These are phyloP conservation scores for Julus scandinavius DNA, from an alignment of 2,888 invertebrate species.

Conservation along the genomic window DNA sequence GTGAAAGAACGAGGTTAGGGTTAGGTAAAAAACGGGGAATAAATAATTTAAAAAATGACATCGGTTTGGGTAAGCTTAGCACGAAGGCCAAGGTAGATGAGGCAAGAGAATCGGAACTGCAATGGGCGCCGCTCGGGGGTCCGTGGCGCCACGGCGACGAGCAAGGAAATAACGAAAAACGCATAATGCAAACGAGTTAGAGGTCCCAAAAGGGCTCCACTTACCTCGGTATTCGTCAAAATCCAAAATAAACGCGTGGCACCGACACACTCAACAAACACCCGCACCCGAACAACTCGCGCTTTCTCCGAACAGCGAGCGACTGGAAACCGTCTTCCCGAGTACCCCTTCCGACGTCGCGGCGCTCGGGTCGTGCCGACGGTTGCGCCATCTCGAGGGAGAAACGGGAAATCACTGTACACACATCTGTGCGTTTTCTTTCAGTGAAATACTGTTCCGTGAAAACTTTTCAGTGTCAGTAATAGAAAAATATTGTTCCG, in stretches of 20 bases:
- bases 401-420: background rate
- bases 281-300: slow-evolving; percentile 29
- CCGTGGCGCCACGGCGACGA: no score
- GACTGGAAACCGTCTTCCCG: background rate
- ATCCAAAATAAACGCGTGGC: slow-evolving; percentile 5
- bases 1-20: background rate
- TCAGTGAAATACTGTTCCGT: no score
- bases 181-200: no score
- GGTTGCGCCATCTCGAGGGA: background rate
- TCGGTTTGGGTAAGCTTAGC: slow-evolving; percentile 6
- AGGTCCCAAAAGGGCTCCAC: background rate
- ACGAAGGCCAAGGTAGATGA: background rate
- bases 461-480: no score
- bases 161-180: no score
- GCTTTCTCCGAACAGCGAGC: slow-evolving; percentile 1
- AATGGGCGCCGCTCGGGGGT: background rate
- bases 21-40: background rate
- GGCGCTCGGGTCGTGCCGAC: background rate
- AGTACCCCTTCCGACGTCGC: background rate
- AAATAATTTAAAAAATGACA: background rate
- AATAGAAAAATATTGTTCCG: no score
- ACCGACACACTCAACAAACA: slow-evolving; percentile 34
- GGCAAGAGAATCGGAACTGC: background rate
- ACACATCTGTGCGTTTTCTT: no score
- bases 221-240: background rate